These are phyloP conservation scores for Drosophila pseudoananassae DNA, from an alignment of 1,140 invertebrate genomes.

Conservation along the genomic window DNA sequence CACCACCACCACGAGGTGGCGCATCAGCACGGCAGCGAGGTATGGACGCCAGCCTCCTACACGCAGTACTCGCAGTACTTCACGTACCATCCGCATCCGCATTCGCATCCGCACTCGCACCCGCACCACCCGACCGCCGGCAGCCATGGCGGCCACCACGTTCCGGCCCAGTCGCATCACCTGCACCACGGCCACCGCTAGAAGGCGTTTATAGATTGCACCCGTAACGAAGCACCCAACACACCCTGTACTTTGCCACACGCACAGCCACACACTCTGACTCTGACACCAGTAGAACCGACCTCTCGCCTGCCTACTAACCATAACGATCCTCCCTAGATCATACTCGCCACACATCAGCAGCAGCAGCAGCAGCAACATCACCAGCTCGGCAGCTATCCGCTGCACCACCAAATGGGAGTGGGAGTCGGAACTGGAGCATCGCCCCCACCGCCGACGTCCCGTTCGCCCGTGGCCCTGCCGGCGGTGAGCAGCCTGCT, in stretches of 20 bases:
- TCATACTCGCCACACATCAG: conserved; percentile 69
- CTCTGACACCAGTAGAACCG: conserved; percentile 25
- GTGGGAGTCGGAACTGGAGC: conserved; percentile 34
- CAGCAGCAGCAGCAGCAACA: conserved; percentile 63
- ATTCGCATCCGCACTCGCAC: conserved; percentile 65
- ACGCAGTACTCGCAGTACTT: conserved; percentile 84
- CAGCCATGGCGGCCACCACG: conserved; percentile 41
- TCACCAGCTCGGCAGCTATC: conserved; percentile 54
- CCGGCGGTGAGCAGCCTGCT: conserved; percentile 61
- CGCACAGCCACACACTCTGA: conserved; percentile 39
- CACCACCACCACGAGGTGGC: conserved; percentile 49
- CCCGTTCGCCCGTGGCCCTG: conserved; percentile 62
- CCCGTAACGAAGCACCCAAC: conserved; percentile 51
- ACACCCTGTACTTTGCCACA: conserved; percentile 17
- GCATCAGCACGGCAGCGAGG: conserved; percentile 74
- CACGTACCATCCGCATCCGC: conserved; percentile 66
- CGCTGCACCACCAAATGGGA: conserved; percentile 51
- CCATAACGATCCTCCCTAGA: conserved; percentile 70
- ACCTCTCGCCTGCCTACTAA: conserved; percentile 58
- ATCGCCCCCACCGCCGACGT: conserved; percentile 28
- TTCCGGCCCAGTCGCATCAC: conserved; percentile 61
- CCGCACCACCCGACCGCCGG: conserved; percentile 60
- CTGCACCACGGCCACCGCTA: conserved; percentile 75
- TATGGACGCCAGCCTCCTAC: conserved; percentile 84
- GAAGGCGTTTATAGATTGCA: conserved; percentile 59